A percentile compares a stretch with the other conserved stretches of the same genome.
Conservation (phyloP, 2,797 vertebrate genomes). For the Notoglanidium macrostoma region DNA sequence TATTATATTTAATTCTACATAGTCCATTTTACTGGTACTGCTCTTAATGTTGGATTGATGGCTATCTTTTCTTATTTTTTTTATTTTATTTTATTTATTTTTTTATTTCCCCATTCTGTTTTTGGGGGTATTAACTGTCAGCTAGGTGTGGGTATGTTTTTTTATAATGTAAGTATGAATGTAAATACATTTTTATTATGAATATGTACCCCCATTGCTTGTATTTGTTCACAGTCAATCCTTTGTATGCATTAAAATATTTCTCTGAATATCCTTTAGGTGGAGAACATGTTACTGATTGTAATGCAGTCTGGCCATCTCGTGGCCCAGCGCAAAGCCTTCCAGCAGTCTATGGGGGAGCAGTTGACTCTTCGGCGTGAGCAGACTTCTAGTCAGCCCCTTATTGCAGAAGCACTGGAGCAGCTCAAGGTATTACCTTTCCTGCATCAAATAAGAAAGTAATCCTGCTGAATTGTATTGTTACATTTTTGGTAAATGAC, state of each 20-base stretch:
- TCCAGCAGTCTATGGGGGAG: slow-evolving; percentile 91
- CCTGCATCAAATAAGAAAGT: not conserved
- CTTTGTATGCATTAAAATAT: not conserved
- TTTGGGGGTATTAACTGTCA: too few relatives aligned
- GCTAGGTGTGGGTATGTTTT: too few relatives aligned
- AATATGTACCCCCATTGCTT: not conserved
- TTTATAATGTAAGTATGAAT: too few relatives aligned
- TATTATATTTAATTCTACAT: not conserved
- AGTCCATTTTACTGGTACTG: not conserved
- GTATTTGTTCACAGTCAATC: not conserved
- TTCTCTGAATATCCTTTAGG: slow-evolving; percentile 66
- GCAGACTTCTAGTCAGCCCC: slow-evolving; percentile 96
- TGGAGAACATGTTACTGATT: slow-evolving; percentile 91
- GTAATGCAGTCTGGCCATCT: slow-evolving; percentile 94
- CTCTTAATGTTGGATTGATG: not conserved
- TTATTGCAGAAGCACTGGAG: slow-evolving; percentile 90
- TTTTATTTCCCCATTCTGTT: too few relatives aligned
- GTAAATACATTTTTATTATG: not conserved
- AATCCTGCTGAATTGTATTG: not conserved
- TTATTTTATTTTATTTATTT: too few relatives aligned
- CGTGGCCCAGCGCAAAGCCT: slow-evolving; percentile 87
- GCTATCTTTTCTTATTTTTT: too few relatives aligned
- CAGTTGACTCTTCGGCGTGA: slow-evolving; percentile 87
- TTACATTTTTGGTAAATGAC: not conserved
- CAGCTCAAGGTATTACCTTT: slow-evolving; percentile 86